Evolutionary conservation across 2,888 invertebrate genomes (phyloP), one percentile per base, ranked within the genome.

Genomic region (Willowsia nigromaculata): DNA sequence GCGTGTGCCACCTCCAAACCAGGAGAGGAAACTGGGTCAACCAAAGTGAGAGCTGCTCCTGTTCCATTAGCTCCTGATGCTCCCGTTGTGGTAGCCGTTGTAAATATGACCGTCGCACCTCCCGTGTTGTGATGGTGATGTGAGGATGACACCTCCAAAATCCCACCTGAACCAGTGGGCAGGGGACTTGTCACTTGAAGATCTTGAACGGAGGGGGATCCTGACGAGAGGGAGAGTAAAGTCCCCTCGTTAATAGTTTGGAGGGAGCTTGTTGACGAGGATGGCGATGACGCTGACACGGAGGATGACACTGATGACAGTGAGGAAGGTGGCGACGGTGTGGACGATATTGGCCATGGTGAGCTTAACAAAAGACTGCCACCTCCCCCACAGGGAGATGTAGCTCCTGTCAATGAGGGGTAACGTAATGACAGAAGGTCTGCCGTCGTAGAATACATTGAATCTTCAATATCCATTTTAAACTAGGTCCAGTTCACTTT

Each of bases 11-110:
- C 82, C 62, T 85, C 76, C 25, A 90, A 43, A 62, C 68, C 53
- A 56, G 68, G 68, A 74, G 89, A 80, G 43, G 89, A 90, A 90
- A 90, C 89, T 90, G 90, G 90, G 90, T 90, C 90, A 90, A 78
- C 89, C 84, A 90, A 81, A 85, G 76, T 62, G 7, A 88, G 83
- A 59, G 88, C 82, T 83, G 59, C 30, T 76, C 18, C 22, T 74
- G 74, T 3, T 59, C 81, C 33, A n/a, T n/a, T n/a, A n/a, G 78
- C 68, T 65, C 37, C 71, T 27, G 40, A 6, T 43, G 6, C 25
- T 13, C 25, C 43, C 25, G 71, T 37, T 43, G 47, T 47, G 6
- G 47, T 47, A 47, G 7, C 13, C 6, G 74, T 62, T 5, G 74
- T 76, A 25, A 88, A 88, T 88, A 88, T 88, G 50, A 84, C 84